These are phyloP conservation scores for Porphyrio hochstetteri DNA, from an alignment of 2,113 vertebrate genomes.

Conservation along the genomic window DNA sequence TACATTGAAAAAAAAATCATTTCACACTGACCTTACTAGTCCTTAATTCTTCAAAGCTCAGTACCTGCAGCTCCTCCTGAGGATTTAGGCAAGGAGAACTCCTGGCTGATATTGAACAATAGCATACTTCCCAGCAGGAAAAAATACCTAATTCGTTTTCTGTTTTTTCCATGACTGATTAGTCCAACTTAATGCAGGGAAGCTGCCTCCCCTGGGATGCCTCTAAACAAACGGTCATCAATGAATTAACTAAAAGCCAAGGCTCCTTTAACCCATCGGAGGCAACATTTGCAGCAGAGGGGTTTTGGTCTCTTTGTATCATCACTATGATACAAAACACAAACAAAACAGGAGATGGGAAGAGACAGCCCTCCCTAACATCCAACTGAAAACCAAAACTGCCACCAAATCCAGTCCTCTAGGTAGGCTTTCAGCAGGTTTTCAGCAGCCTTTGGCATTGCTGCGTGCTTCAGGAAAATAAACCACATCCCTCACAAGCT, in stretches of 20 bases:
- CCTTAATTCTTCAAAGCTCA: neutral
- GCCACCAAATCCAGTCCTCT: neutral
- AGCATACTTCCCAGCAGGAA: constrained; percentile 14
- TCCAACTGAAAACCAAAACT: neutral
- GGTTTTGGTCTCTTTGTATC: neutral
- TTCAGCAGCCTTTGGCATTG: neutral
- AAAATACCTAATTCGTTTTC: neutral
- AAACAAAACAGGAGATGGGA: neutral
- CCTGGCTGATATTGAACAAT: neutral
- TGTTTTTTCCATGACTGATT: constrained; percentile 3
- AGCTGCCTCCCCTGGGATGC: neutral
- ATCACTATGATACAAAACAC: neutral
- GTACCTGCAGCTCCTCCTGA: neutral
- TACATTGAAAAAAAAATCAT: neutral
- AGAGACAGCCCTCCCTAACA: neutral
- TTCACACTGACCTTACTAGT: neutral
- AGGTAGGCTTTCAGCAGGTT: neutral
- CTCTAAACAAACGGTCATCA: neutral
- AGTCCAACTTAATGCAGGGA: neutral
- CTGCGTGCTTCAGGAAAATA: neutral
- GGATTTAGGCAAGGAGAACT: neutral
- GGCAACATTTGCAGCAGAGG: neutral
- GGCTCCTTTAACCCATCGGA: neutral
- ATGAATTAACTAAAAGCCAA: neutral
- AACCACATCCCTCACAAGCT: fast-evolving